Percentiles rank a stretch among this genome's conserved stretches.
These are phyloP conservation scores for Morpho achilles DNA, from an alignment of 2,888 invertebrate genomes.

Conservation along the genomic window DNA sequence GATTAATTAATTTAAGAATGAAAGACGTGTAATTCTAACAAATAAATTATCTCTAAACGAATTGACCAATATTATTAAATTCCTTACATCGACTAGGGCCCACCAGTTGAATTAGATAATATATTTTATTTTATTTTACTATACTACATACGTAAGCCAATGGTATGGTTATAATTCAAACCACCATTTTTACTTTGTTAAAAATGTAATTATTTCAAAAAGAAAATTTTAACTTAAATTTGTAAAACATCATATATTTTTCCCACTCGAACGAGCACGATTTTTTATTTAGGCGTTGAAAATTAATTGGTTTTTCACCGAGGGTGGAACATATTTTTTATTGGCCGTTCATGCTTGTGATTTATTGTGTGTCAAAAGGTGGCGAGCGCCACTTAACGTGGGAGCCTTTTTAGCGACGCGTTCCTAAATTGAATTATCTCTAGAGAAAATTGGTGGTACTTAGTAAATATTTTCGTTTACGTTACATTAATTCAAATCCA, in stretches of 20 bases:
- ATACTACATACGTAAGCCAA: too few species aligned
- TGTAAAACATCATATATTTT: constrained; percentile 40
- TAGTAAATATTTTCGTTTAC: background rate
- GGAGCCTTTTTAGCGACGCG: constrained; percentile 63
- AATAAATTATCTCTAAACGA: too few species aligned
- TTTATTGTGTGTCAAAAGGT: constrained; percentile 79
- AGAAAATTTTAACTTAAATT: too few species aligned
- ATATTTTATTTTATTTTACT: too few species aligned
- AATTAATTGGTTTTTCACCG: constrained; percentile 79
- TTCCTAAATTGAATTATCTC: constrained; percentile 38
- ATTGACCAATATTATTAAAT: too few species aligned
- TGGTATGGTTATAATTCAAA: too few species aligned
- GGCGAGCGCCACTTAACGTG: constrained; percentile 75
- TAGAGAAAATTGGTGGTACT: constrained; percentile 1
- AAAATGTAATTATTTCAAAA: too few species aligned
- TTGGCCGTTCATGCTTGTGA: constrained; percentile 75
- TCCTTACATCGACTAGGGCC: too few species aligned
- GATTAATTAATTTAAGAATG: too few species aligned
- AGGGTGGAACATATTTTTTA: constrained; percentile 79
- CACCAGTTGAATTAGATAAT: too few species aligned
- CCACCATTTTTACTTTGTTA: too few species aligned
- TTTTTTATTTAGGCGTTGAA: constrained; percentile 75
- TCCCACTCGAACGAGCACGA: constrained; percentile 66
- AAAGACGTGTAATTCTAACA: too few species aligned
- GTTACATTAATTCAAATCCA: background rate